Evolutionary conservation across 1,140 invertebrate genomes (phyloP), one percentile per base, ranked within the genome.

Genomic region (Mamestra configurata): DNA sequence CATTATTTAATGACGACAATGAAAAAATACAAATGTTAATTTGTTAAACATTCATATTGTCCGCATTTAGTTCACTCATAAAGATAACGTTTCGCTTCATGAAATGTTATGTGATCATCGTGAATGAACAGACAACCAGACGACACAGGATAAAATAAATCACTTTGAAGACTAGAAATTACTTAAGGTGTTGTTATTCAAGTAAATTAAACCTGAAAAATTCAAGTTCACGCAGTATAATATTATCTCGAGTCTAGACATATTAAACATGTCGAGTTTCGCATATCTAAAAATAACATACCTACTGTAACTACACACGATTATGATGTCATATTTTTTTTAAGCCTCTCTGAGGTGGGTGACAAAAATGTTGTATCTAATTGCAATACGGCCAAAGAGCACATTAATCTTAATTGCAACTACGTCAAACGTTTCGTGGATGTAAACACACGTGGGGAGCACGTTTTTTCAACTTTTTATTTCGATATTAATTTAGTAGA

Each of bases 191-290:
- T 4, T 49, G 13, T n/a, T 49, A 15, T 1, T 24, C 3, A 55
- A 22, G 27, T n/a, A 1, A 57, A 57, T 57, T 43, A 43, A 66
- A 68, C 18, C 11, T 10, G 20, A 15, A n/a, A 46, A 6, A n/a
- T 46, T 22, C 22, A 13, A 71, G 4, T 10, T 49, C 0, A 51
- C 35, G 4, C 46, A 43, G 13, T 59, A 18, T 37, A 43, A 37
- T 75, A 24, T 75, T 43, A 57, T 75, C 35, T 57, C 11, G 51
- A 40, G 53, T 75, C 31, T 57, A 73, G 70, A 73, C 70, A 18
- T 6, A 57, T 15, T 51, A 35, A 53, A 40, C 31, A 8, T 43
- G 35, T 59, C 20, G 20, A 75, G 51, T 75, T 75, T 75, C 53
- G 37, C 18, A 15, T 59, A 24, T 46, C 40, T 75, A 75, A 59